Conservation (phyloP, 2,113 vertebrate species). For the Epinephelus moara region DNA sequence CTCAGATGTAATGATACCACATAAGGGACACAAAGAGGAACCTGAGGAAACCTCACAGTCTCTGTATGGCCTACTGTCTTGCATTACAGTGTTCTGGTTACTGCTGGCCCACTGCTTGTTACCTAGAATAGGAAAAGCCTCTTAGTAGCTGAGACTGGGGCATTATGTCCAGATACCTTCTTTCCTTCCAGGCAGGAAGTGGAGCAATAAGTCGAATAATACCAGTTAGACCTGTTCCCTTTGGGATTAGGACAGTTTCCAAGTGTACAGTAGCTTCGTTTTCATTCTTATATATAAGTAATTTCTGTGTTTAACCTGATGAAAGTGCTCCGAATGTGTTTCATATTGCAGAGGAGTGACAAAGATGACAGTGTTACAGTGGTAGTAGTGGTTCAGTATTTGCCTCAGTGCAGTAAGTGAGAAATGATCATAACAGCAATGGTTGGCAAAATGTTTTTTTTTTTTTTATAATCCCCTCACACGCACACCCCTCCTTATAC, state of each 20-base stretch:
- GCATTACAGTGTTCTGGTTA: constrained; percentile 25
- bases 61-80: constrained; percentile 35
- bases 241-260: neutral
- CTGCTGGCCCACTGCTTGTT: constrained; percentile 47
- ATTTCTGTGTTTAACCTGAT: neutral
- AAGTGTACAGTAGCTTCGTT: neutral
- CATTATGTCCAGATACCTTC: constrained; percentile 60
- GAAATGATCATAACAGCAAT: constrained; percentile 38
- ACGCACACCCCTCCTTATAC: constrained; percentile 6
- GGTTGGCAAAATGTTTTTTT: constrained; percentile 11
- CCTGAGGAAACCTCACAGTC: neutral
- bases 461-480: constrained; percentile 46
- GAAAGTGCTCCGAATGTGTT: neutral
- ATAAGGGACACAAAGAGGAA: neutral
- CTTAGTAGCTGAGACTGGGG: constrained; percentile 70
- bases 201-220: constrained; percentile 40
- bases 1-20: neutral
- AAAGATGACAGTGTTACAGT: neutral
- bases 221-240: neutral
- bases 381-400: constrained; percentile 1
- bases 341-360: neutral
- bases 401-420: constrained; percentile 9
- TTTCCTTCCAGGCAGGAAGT: constrained; percentile 58
- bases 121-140: constrained; percentile 79
- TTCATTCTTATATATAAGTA: neutral